phyloP scores from a whole-genome alignment of 2,888 invertebrate species.

The Coenonympha arcania region DNA sequence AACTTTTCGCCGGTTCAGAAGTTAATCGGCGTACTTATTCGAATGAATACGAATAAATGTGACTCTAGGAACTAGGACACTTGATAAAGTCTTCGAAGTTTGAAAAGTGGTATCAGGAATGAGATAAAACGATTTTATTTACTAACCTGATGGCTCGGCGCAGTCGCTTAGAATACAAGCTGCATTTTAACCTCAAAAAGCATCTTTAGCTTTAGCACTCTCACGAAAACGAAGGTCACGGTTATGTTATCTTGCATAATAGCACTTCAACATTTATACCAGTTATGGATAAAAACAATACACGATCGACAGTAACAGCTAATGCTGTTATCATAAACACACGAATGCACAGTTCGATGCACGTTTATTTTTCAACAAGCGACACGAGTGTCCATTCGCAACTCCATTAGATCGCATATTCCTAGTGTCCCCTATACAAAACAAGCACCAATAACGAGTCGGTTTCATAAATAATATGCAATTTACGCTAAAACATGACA shows the following conservation, averaged over 20 bases:
- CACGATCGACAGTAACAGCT: constrained; percentile 63
- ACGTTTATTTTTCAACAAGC: constrained; percentile 64
- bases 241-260: constrained; percentile 69
- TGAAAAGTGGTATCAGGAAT: constrained; percentile 42
- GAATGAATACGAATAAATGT: constrained; percentile 8
- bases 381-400: constrained; percentile 53
- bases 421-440: constrained; percentile 46
- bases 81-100: constrained; percentile 47
- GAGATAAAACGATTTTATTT: constrained; percentile 56
- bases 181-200: constrained; percentile 73
- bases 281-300: constrained; percentile 61
- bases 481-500: constrained; percentile 70
- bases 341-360: constrained; percentile 69
- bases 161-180: constrained; percentile 69
- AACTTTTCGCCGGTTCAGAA: constrained; percentile 10
- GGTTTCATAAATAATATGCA: constrained; percentile 60
- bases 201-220: constrained; percentile 62
- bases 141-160: constrained; percentile 72
- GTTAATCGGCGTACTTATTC: background rate
- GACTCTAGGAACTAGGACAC: constrained; percentile 39
- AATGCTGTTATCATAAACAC: constrained; percentile 72
- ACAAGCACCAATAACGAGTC: constrained; percentile 54
- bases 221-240: constrained; percentile 70
- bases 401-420: constrained; percentile 61
- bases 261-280: constrained; percentile 58